Conservation (phyloP, 1,140 invertebrate species). For the Aphidius ervi region DNA sequence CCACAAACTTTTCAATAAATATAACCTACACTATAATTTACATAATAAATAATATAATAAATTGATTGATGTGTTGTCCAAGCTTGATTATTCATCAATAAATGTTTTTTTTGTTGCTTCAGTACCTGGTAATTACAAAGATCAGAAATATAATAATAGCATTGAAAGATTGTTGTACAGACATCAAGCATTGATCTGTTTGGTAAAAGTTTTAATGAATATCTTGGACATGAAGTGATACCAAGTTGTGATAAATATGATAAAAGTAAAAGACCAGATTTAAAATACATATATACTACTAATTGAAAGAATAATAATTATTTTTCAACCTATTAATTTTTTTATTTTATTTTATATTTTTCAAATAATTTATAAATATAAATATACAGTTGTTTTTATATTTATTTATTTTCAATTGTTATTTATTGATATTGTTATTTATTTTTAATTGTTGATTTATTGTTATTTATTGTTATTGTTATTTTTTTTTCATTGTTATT, state of each 20-base stretch:
- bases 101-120: constrained; percentile 85
- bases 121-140: constrained; percentile 74
- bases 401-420: no score
- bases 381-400: no score
- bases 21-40: no score
- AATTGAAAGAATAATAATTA: constrained; percentile 69
- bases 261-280: constrained; percentile 45
- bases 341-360: no score
- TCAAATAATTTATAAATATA: no score
- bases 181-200: constrained; percentile 88
- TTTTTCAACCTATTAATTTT: no score
- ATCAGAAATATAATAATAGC: constrained; percentile 32
- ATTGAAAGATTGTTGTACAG: constrained; percentile 66
- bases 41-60: constrained; percentile 40
- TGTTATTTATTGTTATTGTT: no score
- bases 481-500: no score
- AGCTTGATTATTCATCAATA: constrained; percentile 73
- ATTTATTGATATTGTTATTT: no score
- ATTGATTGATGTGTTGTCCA: constrained; percentile 72
- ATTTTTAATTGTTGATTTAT: no score
- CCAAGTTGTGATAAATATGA: constrained; percentile 48
- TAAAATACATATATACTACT: constrained; percentile 67
- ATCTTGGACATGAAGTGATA: constrained; percentile 66
- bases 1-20: no score
- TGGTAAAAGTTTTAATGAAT: constrained; percentile 64